Evolutionary conservation across 2,113 vertebrate genomes (phyloP).

Genomic region (Chloropsis hardwickii): DNA sequence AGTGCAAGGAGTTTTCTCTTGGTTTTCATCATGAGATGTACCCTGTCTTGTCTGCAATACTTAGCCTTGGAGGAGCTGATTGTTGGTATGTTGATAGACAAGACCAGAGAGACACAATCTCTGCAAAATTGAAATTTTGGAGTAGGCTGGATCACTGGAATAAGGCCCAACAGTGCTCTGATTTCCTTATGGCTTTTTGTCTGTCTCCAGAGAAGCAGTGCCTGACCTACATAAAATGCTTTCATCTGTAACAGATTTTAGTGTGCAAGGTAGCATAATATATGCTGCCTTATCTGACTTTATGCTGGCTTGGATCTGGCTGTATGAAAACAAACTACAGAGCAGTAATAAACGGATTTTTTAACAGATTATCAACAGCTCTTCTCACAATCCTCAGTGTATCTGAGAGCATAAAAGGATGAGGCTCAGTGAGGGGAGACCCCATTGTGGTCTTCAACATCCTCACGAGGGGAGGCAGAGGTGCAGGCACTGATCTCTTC

Average conservation of each 20-base stretch:
- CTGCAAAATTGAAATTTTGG: neutral
- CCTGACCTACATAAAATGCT: slow-evolving; percentile 42
- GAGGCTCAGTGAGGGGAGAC: neutral
- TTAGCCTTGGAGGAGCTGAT: neutral
- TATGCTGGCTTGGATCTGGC: neutral
- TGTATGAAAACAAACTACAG: neutral
- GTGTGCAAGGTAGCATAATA: neutral
- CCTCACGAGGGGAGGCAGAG: accelerated
- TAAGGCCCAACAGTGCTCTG: neutral
- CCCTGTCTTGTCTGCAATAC: neutral
- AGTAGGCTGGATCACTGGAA: neutral
- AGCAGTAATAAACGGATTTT: neutral
- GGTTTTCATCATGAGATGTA: neutral
- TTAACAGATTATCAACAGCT: neutral
- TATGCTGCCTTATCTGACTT: neutral
- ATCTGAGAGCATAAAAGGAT: neutral
- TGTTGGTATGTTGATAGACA: neutral
- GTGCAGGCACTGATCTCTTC: neutral
- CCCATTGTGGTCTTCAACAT: neutral
- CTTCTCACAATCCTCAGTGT: neutral
- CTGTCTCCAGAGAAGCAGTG: neutral
- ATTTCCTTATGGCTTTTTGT: neutral
- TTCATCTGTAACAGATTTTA: neutral
- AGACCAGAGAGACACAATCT: neutral
- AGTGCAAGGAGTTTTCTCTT: neutral